phyloP scores from a whole-genome alignment of 2,797 vertebrate genomes.

The Brachyalestes nurse region DNA sequence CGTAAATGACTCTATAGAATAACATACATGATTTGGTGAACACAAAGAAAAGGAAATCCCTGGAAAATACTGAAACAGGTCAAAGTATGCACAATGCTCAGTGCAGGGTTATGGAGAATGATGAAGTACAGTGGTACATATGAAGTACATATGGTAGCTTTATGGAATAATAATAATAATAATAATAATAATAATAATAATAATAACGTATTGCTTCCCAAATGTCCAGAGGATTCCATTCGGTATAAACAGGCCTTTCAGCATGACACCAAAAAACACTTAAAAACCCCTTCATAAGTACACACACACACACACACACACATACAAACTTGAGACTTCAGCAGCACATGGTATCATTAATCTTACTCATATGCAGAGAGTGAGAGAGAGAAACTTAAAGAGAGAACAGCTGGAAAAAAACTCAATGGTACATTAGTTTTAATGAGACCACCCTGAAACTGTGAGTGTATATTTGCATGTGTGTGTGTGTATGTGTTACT shows the following conservation, averaged over 20 bases:
- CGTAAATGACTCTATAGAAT: constrained; percentile 1
- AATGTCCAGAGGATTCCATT: background rate
- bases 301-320: constrained; percentile 26
- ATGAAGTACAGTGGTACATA: constrained; percentile 14
- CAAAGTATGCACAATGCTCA: constrained; percentile 14
- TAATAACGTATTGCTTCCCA: constrained; percentile 23
- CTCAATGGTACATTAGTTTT: constrained; percentile 34
- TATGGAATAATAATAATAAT: background rate
- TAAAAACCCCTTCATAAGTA: background rate
- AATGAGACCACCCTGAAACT: constrained; percentile 69
- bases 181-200: too few relatives aligned
- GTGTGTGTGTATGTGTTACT: constrained; percentile 13
- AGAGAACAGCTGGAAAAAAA: constrained; percentile 37
- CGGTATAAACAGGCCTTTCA: background rate
- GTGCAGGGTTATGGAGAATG: constrained; percentile 15
- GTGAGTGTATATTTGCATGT: constrained; percentile 43
- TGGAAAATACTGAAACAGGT: constrained; percentile 21
- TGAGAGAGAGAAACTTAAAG: background rate
- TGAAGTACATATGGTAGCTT: background rate
- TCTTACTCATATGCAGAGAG: constrained; percentile 33
- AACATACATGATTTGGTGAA: constrained; percentile 8
- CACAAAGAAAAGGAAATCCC: background rate
- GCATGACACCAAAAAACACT: background rate
- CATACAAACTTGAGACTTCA: constrained; percentile 26
- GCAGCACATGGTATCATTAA: constrained; percentile 43